Evolutionary conservation across 2,888 invertebrate species (phyloP).

Genomic region (Latheticus oryzae): DNA sequence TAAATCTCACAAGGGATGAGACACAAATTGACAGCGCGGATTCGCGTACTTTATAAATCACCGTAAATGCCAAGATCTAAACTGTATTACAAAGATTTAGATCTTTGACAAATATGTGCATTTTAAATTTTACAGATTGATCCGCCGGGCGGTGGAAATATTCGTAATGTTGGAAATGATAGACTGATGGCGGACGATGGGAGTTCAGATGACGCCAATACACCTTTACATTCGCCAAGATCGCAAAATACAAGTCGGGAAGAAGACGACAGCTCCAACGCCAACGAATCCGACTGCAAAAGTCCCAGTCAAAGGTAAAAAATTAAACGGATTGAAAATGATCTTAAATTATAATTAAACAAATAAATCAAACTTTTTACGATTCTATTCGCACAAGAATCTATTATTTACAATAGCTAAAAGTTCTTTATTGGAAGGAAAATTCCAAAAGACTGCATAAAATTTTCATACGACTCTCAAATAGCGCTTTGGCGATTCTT

Average conservation of each 20-base stretch:
- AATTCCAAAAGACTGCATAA: too few relatives aligned
- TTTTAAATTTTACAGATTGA: conserved; percentile 44
- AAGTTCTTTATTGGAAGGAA: too few relatives aligned
- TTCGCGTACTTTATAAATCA: conserved; percentile 31
- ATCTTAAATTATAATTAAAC: too few relatives aligned
- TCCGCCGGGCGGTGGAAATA: conserved; percentile 42
- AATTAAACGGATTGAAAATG: too few relatives aligned
- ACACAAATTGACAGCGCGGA: conserved; percentile 22
- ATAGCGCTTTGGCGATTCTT: too few relatives aligned
- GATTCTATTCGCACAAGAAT: too few relatives aligned
- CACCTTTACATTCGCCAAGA: conserved; percentile 67
- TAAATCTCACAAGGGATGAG: conserved; percentile 25
- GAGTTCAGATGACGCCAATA: conserved; percentile 64
- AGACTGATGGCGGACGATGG: conserved; percentile 51
- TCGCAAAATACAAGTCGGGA: conserved; percentile 71
- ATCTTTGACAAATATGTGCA: not conserved
- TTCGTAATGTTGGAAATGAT: conserved; percentile 39
- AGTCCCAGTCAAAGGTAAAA: conserved; percentile 77
- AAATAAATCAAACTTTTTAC: too few relatives aligned
- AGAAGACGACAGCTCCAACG: conserved; percentile 78
- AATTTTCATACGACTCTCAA: too few relatives aligned
- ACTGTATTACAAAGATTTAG: not conserved
- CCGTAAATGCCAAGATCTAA: too few relatives aligned
- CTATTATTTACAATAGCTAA: too few relatives aligned
- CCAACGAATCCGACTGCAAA: conserved; percentile 76